phyloP scores from a whole-genome alignment of 2,797 vertebrate genomes.

The Parotocinclus haroldoi region DNA sequence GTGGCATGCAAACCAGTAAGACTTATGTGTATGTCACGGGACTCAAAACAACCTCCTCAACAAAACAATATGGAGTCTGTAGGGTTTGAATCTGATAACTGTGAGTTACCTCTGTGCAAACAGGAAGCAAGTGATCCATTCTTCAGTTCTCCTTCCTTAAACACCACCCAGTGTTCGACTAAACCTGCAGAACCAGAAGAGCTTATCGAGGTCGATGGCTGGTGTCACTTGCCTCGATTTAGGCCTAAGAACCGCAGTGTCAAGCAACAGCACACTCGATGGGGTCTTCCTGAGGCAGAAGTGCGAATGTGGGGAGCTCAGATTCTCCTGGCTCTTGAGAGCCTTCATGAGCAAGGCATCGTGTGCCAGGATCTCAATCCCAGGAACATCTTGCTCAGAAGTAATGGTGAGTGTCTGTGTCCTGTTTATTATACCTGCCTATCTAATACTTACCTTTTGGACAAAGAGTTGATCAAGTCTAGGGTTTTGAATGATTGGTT shows the following conservation, averaged over 20 bases:
- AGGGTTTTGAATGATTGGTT: too few species aligned
- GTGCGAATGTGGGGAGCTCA: conserved; percentile 89
- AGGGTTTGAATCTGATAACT: conserved; percentile 48
- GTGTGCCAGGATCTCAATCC: conserved; percentile 93
- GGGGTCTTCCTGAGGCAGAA: conserved; percentile 80
- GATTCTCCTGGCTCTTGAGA: conserved; percentile 87
- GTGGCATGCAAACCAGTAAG: conserved; percentile 37
- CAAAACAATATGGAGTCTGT: conserved; percentile 12
- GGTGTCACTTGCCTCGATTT: conserved; percentile 59
- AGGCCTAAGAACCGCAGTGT: conserved; percentile 42
- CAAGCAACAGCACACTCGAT: conserved; percentile 53
- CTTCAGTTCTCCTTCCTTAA: conserved; percentile 40
- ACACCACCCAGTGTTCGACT: conserved; percentile 22
- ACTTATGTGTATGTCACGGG: conserved; percentile 40
- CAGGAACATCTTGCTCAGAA: conserved; percentile 85
- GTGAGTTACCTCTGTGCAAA: conserved; percentile 58
- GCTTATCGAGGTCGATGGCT: conserved; percentile 68
- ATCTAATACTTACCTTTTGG: too few species aligned
- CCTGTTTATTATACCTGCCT: neutral
- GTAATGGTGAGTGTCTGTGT: conserved; percentile 73
- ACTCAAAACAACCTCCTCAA: conserved; percentile 27
- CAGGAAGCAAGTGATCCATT: conserved; percentile 32
- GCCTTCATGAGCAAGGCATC: conserved; percentile 90
- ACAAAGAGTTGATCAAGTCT: too few species aligned
- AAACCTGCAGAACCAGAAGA: conserved; percentile 55